Evolutionary conservation across 53 echinoderm and acorn worm genomes (phyloP).

Genomic region (Holothuria leucospilota): DNA sequence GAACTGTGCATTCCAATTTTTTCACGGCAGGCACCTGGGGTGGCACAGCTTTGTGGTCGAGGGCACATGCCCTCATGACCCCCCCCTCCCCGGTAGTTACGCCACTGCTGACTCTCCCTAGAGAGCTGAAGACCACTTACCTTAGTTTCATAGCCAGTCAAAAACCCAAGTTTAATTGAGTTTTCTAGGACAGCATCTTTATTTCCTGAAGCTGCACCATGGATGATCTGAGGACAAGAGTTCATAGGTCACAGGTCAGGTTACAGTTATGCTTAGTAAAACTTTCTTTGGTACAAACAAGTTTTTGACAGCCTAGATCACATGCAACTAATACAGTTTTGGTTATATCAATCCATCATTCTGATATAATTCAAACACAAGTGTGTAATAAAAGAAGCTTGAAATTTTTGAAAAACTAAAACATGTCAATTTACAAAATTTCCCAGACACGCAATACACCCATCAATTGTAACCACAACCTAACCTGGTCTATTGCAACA

Average conservation of each 20-base stretch:
- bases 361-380: neutral
- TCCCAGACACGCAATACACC: no score
- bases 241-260: neutral
- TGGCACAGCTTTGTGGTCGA: no score
- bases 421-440: no score
- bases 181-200: conserved; percentile 79
- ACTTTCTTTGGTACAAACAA: neutral
- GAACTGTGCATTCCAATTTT: no score
- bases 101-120: no score
- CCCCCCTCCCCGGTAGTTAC: no score
- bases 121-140: conserved; percentile 41
- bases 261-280: neutral
- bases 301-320: neutral
- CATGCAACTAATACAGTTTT: neutral
- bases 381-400: neutral
- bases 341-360: neutral
- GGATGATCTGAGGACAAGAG: conserved; percentile 74
- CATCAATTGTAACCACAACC: no score
- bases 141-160: conserved; percentile 97
- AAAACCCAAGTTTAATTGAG: conserved; percentile 82
- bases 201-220: conserved; percentile 75
- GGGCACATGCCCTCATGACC: no score
- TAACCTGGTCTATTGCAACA: no score
- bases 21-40: no score
- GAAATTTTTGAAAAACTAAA: neutral